Percentiles rank a stretch among this genome's conserved stretches.
These are phyloP conservation scores for Tolmerus cingulatus DNA, from an alignment of 2,888 invertebrate species.

Conservation along the genomic window DNA sequence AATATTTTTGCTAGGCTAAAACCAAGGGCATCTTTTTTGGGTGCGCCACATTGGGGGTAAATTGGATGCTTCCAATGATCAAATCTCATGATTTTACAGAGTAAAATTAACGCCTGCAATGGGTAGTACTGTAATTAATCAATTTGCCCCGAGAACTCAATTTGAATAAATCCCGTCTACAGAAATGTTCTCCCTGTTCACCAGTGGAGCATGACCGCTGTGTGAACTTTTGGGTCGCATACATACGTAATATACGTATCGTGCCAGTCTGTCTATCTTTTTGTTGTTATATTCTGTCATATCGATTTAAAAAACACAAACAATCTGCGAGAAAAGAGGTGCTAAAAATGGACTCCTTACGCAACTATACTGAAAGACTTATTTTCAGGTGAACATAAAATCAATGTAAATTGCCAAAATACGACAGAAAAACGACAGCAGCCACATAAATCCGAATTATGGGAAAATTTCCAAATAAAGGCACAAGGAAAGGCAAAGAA, in stretches of 20 bases:
- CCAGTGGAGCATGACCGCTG: not conserved
- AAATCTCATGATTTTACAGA: not conserved
- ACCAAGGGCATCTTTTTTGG: slow-evolving; percentile 9
- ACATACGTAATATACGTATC: not conserved
- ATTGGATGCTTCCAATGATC: not conserved
- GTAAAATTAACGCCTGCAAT: not conserved
- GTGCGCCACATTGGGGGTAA: not conserved
- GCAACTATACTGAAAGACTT: not conserved
- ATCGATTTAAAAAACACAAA: not conserved
- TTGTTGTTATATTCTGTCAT: not conserved
- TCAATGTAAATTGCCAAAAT: not conserved
- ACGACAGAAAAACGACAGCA: not conserved
- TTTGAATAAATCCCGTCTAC: not conserved
- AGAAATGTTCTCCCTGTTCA: not conserved
- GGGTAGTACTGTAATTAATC: not conserved
- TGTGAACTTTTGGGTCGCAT: not conserved
- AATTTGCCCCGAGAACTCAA: not conserved
- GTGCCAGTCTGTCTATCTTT: not conserved
- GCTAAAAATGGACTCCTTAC: slow-evolving; percentile 27
- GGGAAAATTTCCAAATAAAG: not conserved
- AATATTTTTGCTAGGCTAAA: not conserved
- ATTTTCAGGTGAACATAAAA: not conserved
- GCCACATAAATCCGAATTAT: not conserved
- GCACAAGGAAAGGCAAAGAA: not conserved
- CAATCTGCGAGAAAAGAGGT: not conserved